Evolutionary conservation across 2,113 vertebrate species (phyloP), one percentile per base, ranked within the genome.

Genomic region (Montifringilla adamsi): DNA sequence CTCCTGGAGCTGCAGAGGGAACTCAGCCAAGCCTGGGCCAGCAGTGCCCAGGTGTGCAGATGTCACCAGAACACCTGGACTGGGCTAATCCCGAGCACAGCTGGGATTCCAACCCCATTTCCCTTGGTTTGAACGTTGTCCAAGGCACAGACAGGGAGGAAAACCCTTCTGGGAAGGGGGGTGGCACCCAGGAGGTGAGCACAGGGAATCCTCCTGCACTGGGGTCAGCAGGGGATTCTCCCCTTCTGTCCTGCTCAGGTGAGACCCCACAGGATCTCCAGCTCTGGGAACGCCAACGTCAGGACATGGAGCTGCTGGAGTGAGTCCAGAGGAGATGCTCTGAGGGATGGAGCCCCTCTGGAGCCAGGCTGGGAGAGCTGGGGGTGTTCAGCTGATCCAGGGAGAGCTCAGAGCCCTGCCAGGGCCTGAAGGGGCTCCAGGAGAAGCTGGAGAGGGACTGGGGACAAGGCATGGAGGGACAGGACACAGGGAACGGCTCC

Each of bases 51-150:
- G 58, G 41, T 7, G 44, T 2, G 56, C 37, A 8, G 30, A 6
- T 11, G 7, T 0, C 69, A 39, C 6, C 13, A 2, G 10, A 0
- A 10, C 70, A 14, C 22, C 52, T 3, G 4, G 39, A 3, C 41
- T 2, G 17, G 8, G 47, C 28, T 18, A 2, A 64, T 2, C 41
- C 56, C 3, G 2, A 50, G 19, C 41, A 3, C 4, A 28, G 9
- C n/a, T 3, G 53, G n/a, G 19, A 5, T 21, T 46, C 15, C 35
- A 15, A 2, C 5, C 59, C 84, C 12, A 1, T 9, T 28, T 39
- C n/a, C 37, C 44, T 35, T 0, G 11, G 18, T 28, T 3, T 11
- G 22, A 46, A 13, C 5, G 2, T 8, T 49, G n/a, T 13, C 47
- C 0, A 6, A 28, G 69, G 27, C 2, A 18, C 2, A 11, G 50